Base-by-base conservation (phyloP, 2,113 vertebrate species). In the Scomber japonicus region DNA sequence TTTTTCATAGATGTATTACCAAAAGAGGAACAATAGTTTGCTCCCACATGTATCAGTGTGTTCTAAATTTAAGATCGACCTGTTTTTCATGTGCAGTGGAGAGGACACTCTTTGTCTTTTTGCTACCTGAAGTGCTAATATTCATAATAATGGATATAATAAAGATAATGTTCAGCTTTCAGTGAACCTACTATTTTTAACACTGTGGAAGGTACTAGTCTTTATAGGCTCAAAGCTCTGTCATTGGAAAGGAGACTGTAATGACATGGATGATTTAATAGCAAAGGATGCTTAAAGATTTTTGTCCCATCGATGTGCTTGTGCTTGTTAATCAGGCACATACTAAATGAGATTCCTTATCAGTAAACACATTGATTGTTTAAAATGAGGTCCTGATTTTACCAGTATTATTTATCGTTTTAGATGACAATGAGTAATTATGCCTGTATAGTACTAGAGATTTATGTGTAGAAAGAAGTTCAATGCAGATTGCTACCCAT, bases 341-440 rank as follows among this genome's bases (percentile, higher is more conserved):
- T 7, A 40, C 83, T 11, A 75, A 87, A 88, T 90, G 63, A 83
- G 76, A 86, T 71, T 76, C 70, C 66, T 76, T 82, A 85, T 27
- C 83, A 77, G 85, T 54, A 71, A 82, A 83, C 75, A 80, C 70
- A 90, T 84, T 68, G 85, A 89, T 89, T 82, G 80, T 72, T 76
- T n/a, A 55, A 71, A 88, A 88, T 86, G 80, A 83, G 83, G 81
- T 80, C 64, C 83, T 68, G 78, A 65, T 71, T 85, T 85, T 59
- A 17, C 35, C 31, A 9, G 56, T 48, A 65, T 60, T 83, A 81
- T 88, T 86, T 78, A 75, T 90, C 76, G 64, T 48, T 70, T 66
- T 19, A 78, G 62, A 67, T 76, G 75, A 65, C 80, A 45, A 9
- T 57, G 71, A 76, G 49, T 65, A 78, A 90, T 83, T 72, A 45